Evolutionary conservation across 2,888 invertebrate species (phyloP).

Genomic region (Cataglyphis livida): DNA sequence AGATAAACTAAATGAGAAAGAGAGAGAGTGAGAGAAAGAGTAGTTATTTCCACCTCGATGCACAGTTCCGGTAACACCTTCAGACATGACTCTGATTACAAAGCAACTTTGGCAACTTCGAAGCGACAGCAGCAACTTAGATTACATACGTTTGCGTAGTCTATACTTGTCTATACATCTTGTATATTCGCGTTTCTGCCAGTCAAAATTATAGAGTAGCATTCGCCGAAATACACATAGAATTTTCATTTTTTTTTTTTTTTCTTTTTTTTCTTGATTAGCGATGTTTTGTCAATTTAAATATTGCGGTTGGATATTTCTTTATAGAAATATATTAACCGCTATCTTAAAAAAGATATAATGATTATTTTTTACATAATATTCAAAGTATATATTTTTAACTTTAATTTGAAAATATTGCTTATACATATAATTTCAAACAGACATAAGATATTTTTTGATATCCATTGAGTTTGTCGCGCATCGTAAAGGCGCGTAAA

Average conservation of each 20-base stretch:
- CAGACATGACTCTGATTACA: constrained; percentile 13
- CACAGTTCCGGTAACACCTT: background rate
- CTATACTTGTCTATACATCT: background rate
- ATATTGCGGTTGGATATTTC: background rate
- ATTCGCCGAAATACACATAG: background rate
- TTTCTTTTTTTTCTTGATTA: background rate
- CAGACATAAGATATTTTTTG: background rate
- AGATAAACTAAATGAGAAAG: background rate
- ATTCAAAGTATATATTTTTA: background rate
- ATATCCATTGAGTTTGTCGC: background rate
- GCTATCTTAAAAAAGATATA: background rate
- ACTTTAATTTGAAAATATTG: constrained; percentile 6
- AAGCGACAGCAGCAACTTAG: background rate
- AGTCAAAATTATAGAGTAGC: background rate
- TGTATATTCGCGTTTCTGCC: background rate
- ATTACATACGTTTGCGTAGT: background rate
- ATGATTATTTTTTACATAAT: background rate
- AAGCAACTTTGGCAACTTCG: background rate
- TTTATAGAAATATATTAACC: background rate
- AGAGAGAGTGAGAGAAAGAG: background rate
- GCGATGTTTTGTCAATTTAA: background rate
- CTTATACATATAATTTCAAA: background rate
- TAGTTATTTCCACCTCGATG: constrained; percentile 1
- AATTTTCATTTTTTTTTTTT: background rate
- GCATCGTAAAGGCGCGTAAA: background rate